Evolutionary conservation across 2,888 invertebrate species (phyloP), one percentile per base, ranked within the genome.

Genomic region (Sarcophaga subvicina): DNA sequence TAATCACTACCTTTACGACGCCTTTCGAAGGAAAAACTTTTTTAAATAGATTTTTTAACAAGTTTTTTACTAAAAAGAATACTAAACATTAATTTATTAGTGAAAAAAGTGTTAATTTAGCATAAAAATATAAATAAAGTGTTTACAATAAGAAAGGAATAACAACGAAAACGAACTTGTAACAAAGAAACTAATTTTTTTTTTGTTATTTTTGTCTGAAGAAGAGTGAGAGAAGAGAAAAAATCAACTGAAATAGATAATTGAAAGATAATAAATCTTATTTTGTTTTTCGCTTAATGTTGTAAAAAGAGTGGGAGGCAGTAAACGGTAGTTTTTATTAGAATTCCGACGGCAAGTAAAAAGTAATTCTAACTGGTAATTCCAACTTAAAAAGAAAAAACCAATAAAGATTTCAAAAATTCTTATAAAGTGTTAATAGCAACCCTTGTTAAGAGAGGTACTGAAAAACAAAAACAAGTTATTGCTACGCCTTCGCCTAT

Each of bases 191-290:
- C 8, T 1, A 37, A 17, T 5, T 14, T 14, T 54, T 14, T 17
- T 59, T 70, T 62, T 59, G 37, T 37, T 37, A 37, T 37, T 63
- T 70, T 63, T 14, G 12, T 10, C 11, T 37, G 20, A n/a, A 62
- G 73, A 27, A 78, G 37, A 62, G 37, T 37, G 10, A 70, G 60
- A 49, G 63, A 60, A 79, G 72, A 70, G 27, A 59, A 78, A 47
- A 67, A 78, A 63, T 27, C 63, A 69, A n/a, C 12, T 37, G 59
- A 82, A 83, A 47, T 80, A 84, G 60, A 66, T 80, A 67, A 76
- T 80, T 85, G 62, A 5, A 49, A 71, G 22, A 66, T 37, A 37
- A 37, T 10, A 37, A 37, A 37, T 37, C 37, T 37, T 37, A 17
- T 66, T 54, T 49, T 49, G 2, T 49, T 54, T 54, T 54, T 54